Evolutionary conservation across 2,797 vertebrate species (phyloP).

Genomic region (Oophaga sylvatica): DNA sequence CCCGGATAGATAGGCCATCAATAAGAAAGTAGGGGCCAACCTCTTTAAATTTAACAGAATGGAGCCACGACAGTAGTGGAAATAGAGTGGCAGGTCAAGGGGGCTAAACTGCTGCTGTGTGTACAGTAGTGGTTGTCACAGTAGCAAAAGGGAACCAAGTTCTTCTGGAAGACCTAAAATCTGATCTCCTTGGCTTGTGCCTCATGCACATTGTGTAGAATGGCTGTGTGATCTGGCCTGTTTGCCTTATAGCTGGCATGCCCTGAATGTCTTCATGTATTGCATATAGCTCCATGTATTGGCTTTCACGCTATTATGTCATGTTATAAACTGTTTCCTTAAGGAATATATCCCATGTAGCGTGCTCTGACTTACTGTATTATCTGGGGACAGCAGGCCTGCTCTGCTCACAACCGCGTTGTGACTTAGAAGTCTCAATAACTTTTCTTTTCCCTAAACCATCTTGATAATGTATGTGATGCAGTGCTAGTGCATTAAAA

Average conservation of each 20-base stretch:
- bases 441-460: no score
- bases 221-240: background rate
- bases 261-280: background rate
- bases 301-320: no score
- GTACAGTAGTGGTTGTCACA: background rate
- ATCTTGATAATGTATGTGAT: no score
- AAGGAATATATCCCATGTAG: no score
- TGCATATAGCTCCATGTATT: background rate
- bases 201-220: background rate
- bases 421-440: no score
- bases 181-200: background rate
- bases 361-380: no score
- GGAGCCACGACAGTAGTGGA: background rate
- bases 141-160: background rate
- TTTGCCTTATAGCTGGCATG: background rate
- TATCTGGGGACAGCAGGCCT: no score
- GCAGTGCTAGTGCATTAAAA: no score
- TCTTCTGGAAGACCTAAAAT: background rate
- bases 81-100: background rate
- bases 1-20: no score
- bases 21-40: no score
- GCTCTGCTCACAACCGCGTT: no score
- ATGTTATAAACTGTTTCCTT: no score
- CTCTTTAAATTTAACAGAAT: background rate
- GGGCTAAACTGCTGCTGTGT: background rate